A percentile compares a stretch with the other conserved stretches of the same genome.
Evolutionary conservation across 2,888 invertebrate genomes (phyloP).

Genomic region (Drosophila mimica): DNA sequence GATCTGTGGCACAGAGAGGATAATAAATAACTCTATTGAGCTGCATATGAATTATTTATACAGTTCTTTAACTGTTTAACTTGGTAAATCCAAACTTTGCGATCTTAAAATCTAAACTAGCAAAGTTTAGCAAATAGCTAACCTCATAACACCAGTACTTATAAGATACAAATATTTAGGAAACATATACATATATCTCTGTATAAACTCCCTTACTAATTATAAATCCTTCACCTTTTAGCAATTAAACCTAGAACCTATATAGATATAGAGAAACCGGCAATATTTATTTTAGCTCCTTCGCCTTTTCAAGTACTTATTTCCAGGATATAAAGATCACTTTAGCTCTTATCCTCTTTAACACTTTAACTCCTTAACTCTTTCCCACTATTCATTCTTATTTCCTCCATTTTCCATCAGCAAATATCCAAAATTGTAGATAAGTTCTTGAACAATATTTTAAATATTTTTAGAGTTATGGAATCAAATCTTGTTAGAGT

Average conservation of each 20-base stretch:
- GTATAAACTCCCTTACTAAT: too few relatives aligned
- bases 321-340: not conserved
- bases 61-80: not conserved
- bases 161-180: too few relatives aligned
- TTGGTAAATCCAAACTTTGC: not conserved
- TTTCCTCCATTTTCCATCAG: not conserved
- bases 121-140: not conserved
- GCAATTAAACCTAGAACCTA: too few relatives aligned
- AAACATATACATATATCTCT: too few relatives aligned
- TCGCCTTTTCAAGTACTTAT: not conserved
- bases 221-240: too few relatives aligned
- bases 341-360: not conserved
- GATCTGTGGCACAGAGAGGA: slow-evolving; percentile 40
- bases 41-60: not conserved
- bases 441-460: not conserved
- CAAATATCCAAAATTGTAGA: not conserved
- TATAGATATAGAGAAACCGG: too few relatives aligned
- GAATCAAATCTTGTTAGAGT: not conserved
- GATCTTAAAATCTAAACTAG: not conserved
- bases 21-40: slow-evolving; percentile 18
- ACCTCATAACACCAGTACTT: too few relatives aligned
- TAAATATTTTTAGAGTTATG: not conserved
- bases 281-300: too few relatives aligned
- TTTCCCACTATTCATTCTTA: not conserved
- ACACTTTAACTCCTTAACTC: not conserved